Evolutionary conservation across 2,797 vertebrate species (phyloP), one percentile per base, ranked within the genome.

Genomic region (Molossus molossus): DNA sequence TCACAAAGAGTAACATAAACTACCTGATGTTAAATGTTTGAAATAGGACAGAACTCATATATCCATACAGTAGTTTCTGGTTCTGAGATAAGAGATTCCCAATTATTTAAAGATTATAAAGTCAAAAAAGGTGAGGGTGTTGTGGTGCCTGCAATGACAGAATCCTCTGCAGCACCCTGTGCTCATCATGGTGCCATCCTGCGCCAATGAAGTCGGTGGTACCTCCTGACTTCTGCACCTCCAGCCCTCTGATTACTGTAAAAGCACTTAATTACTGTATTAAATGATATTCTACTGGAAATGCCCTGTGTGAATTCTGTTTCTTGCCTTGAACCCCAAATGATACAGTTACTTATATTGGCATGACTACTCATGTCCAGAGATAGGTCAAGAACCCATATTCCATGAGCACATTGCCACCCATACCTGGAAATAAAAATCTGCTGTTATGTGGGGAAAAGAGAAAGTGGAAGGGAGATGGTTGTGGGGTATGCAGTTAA

Each of bases 91-190:
- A 69, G 53, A 90, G 73, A 60, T 10, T 82, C 15, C 29, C 73
- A 57, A 45, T 45, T 72, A 77, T 79, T 80, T 91, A 23, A 65
- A 92, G 33, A 62, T 3, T 37, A 1, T 83, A 55, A 88, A 60
- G 6, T 89, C 13, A n/a, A 55, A 95, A 55, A 45, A 62, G 9
- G 12, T 9, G 7, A 25, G 33, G 15, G 25, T 18, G 17, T 9
- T 3, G 2, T 9, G 18, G 6, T 7, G 5, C 29, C 29, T 1
- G 23, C 1, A 1, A 53, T 1, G 58, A 7, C 0, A 45, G 75
- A 27, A 33, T 13, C 12, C 45, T 55, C 13, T 0, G 37, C 1
- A 18, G 29, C 58, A n/a, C 20, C 67, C 33, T 33, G 0, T 1
- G 12, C 6, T 33, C 45, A 10, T 7, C 4, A 1, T 1, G 37